These are phyloP conservation scores for Threskiornis aethiopicus DNA, from an alignment of 2,797 vertebrate genomes.

Conservation along the genomic window DNA sequence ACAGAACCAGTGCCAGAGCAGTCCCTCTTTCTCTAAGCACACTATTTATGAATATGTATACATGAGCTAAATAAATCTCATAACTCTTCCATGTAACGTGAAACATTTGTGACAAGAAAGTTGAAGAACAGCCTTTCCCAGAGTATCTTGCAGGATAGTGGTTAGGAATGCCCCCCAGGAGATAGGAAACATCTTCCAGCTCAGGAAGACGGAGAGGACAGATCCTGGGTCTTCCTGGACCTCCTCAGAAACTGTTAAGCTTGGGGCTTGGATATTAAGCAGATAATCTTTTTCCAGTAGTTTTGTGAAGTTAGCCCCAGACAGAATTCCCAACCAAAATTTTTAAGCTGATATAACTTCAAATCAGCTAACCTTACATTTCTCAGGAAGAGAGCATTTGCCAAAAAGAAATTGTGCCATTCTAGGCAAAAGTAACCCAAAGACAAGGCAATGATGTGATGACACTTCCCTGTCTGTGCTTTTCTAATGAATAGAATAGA, in stretches of 20 bases:
- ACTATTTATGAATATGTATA: neutral
- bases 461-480: neutral
- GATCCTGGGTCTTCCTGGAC: neutral
- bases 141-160: neutral
- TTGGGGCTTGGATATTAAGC: neutral
- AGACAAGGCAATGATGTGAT: neutral
- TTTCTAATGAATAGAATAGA: neutral
- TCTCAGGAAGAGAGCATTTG: neutral
- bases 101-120: neutral
- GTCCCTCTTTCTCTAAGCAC: neutral
- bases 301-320: neutral
- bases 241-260: neutral
- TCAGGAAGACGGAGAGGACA: neutral
- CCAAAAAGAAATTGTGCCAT: neutral
- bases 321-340: neutral
- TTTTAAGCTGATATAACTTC: neutral
- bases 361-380: neutral
- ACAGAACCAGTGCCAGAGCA: neutral
- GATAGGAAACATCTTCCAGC: neutral
- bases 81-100: neutral
- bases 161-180: neutral
- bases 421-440: neutral
- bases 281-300: neutral
- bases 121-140: neutral
- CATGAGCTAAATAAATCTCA: neutral